Evolutionary conservation across 2,113 vertebrate genomes (phyloP).

Genomic region (Platanista minor): DNA sequence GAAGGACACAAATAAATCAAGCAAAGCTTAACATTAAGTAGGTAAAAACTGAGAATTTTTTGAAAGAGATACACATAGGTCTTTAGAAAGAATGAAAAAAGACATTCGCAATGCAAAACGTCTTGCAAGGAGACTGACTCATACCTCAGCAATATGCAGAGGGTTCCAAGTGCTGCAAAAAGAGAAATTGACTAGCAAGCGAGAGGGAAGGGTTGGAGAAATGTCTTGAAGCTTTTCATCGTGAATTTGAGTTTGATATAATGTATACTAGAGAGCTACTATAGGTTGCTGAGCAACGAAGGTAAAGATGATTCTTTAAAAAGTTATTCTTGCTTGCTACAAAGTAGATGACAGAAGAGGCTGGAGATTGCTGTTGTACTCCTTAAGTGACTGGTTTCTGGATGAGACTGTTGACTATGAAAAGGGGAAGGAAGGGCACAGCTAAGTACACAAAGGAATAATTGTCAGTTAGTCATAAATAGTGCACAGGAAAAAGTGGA

Average conservation of each 20-base stretch:
- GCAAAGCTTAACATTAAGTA: not conserved
- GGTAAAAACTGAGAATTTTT: slow-evolving; percentile 5
- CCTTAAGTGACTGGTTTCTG: not conserved
- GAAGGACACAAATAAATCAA: slow-evolving; percentile 14
- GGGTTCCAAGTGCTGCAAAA: not conserved
- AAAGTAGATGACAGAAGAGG: not conserved
- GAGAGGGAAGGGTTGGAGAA: not conserved
- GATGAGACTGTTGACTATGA: not conserved
- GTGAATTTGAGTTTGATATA: not conserved
- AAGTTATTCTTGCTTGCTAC: slow-evolving; percentile 2
- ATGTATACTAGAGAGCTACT: not conserved
- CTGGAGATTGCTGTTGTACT: not conserved
- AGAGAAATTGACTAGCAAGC: not conserved
- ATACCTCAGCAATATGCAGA: not conserved
- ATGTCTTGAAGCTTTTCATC: not conserved
- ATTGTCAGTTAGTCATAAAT: not conserved
- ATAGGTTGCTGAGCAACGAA: not conserved
- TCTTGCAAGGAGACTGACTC: slow-evolving; percentile 1
- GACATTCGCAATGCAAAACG: not conserved
- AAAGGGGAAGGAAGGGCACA: not conserved
- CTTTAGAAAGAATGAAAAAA: slow-evolving; percentile 21
- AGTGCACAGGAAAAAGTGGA: not conserved
- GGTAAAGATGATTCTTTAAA: not conserved
- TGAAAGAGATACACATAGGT: not conserved
- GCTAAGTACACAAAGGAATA: not conserved